Percentiles rank a stretch among this genome's conserved stretches.
These are phyloP conservation scores for Holotrichia oblita DNA, from an alignment of 1,140 invertebrate genomes.

Conservation along the genomic window DNA sequence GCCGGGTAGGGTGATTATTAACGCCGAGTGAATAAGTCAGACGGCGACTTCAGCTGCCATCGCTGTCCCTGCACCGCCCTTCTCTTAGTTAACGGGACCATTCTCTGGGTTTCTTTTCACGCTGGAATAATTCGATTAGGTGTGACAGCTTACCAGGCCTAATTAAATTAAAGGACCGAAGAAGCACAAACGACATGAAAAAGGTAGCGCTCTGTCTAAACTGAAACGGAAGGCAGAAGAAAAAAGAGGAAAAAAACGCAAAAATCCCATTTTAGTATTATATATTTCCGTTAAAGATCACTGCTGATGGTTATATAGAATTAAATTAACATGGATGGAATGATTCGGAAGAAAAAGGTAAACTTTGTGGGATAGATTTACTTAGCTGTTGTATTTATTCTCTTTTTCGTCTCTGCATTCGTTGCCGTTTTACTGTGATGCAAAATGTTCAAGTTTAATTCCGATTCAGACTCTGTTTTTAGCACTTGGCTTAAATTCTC, in stretches of 20 bases:
- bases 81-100: constrained; percentile 6
- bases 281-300: constrained; percentile 17
- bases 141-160: constrained; percentile 11
- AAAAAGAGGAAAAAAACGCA: not conserved
- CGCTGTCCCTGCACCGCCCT: not conserved
- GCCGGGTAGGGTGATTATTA: not conserved
- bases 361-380: not conserved
- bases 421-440: too few species aligned
- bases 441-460: too few species aligned
- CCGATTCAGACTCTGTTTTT: too few species aligned
- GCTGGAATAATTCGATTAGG: constrained; percentile 16
- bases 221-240: not conserved
- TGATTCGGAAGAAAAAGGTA: not conserved
- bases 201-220: not conserved
- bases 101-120: constrained; percentile 12
- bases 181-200: constrained; percentile 16
- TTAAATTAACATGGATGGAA: not conserved
- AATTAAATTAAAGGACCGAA: constrained; percentile 8
- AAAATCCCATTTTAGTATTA: constrained; percentile 2
- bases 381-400: not conserved
- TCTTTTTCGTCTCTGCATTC: too few species aligned
- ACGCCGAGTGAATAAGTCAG: not conserved
- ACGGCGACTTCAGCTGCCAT: not conserved
- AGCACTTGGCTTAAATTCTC: too few species aligned
- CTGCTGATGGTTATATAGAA: not conserved